Evolutionary conservation across 2,113 vertebrate species (phyloP).

Genomic region (Vulpes vulpes): DNA sequence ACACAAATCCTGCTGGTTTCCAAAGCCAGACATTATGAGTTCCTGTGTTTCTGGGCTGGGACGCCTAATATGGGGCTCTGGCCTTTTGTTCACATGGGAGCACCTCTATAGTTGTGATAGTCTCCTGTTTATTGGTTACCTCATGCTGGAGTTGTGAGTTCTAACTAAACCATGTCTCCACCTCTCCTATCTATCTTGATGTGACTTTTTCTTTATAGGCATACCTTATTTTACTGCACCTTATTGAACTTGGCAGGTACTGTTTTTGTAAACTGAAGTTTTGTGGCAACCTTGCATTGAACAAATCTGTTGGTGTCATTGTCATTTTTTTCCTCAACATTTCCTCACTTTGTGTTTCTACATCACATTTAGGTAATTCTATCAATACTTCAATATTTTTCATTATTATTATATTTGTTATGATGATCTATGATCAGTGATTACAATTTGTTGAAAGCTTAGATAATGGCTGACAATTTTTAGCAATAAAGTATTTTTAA

Average conservation of each 20-base stretch:
- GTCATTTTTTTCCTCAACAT: neutral
- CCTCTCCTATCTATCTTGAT: neutral
- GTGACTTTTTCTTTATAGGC: neutral
- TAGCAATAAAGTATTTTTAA: neutral
- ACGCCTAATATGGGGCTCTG: neutral
- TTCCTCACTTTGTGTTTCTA: neutral
- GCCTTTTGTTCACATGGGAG: neutral
- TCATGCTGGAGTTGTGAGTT: neutral
- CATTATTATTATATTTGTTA: neutral
- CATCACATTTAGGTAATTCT: neutral
- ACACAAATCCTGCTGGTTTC: neutral
- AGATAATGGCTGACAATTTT: neutral
- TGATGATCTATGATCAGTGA: neutral
- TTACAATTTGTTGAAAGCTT: neutral
- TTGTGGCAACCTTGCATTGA: neutral
- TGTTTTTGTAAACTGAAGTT: neutral
- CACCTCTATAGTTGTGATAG: neutral
- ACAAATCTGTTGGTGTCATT: neutral
- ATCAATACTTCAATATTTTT: neutral
- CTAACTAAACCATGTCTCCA: neutral
- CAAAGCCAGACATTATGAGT: neutral
- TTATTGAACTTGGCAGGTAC: neutral
- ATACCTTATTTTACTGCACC: neutral
- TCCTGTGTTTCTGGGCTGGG: neutral
- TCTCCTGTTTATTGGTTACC: neutral